Evolutionary conservation across 2,113 vertebrate species (phyloP).

Genomic region (Abramis brama): DNA sequence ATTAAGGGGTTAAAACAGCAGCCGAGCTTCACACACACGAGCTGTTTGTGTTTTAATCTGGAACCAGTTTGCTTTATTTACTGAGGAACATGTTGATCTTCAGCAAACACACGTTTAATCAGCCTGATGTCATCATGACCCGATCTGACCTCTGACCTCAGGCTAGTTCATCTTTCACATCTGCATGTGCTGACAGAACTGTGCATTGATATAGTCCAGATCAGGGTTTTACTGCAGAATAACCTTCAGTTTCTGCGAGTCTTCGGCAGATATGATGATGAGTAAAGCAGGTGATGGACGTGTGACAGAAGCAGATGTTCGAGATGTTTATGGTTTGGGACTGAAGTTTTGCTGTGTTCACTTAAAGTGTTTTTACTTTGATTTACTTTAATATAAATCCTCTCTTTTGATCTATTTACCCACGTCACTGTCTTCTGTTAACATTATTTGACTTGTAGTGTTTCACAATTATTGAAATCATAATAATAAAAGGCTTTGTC

Average conservation of each 20-base stretch:
- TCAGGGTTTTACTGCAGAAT: too few relatives aligned
- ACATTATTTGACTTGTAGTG: slow-evolving; percentile 55
- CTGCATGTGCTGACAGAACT: too few relatives aligned
- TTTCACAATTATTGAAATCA: slow-evolving; percentile 62
- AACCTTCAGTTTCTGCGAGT: too few relatives aligned
- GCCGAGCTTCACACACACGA: too few relatives aligned
- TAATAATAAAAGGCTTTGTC: slow-evolving; percentile 57
- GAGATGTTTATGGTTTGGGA: neutral
- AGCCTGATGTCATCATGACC: neutral
- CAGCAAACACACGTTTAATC: neutral
- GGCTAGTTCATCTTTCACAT: too few relatives aligned
- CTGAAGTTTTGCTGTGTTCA: neutral
- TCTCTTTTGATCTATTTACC: slow-evolving; percentile 21
- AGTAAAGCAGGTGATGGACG: too few relatives aligned
- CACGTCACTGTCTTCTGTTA: slow-evolving; percentile 5
- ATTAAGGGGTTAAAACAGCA: too few relatives aligned
- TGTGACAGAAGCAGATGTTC: too few relatives aligned
- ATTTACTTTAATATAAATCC: slow-evolving; percentile 44
- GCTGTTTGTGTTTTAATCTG: neutral
- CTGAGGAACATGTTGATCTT: neutral
- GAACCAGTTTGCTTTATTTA: neutral
- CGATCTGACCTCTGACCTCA: neutral
- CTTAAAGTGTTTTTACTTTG: too few relatives aligned
- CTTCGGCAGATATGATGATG: too few relatives aligned
- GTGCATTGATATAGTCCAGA: too few relatives aligned